Evolutionary conservation across 2,797 vertebrate species (phyloP).

Genomic region (Cryptoblepharus egeriae): DNA sequence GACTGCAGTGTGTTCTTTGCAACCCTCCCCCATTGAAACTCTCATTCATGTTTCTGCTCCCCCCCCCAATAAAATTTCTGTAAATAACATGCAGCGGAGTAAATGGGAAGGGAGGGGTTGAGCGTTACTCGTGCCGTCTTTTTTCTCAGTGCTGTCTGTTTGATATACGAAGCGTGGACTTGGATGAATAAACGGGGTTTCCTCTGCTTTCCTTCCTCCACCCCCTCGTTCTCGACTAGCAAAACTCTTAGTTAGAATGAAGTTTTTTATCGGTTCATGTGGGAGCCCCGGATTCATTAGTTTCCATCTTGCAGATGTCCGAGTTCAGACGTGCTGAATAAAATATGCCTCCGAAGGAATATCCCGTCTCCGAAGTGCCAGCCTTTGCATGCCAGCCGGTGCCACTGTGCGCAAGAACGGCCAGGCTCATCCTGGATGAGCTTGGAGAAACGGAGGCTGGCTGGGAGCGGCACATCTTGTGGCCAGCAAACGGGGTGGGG

Average conservation of each 20-base stretch:
- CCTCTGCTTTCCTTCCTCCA: neutral
- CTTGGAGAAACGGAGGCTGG: neutral
- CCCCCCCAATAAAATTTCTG: neutral
- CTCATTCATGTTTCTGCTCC: neutral
- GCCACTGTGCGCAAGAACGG: too few relatives aligned
- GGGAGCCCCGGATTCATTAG: constrained; percentile 42
- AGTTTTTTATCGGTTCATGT: constrained; percentile 43
- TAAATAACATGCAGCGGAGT: neutral
- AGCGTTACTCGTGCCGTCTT: neutral
- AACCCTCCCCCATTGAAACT: too few relatives aligned
- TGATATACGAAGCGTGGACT: neutral
- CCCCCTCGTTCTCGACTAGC: constrained; percentile 17
- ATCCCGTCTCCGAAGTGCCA: constrained; percentile 47
- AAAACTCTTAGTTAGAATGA: constrained; percentile 60
- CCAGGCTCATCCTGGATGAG: too few relatives aligned
- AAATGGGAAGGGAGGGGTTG: neutral
- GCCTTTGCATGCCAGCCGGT: too few relatives aligned
- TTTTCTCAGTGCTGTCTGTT: neutral
- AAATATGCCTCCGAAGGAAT: constrained; percentile 27
- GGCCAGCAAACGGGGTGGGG: neutral
- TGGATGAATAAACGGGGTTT: neutral
- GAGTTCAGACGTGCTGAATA: constrained; percentile 50
- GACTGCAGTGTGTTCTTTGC: too few relatives aligned
- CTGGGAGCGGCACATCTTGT: neutral
- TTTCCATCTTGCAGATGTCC: constrained; percentile 55